Base-by-base conservation (phyloP, 2,797 vertebrate genomes). In the Huso huso region DNA sequence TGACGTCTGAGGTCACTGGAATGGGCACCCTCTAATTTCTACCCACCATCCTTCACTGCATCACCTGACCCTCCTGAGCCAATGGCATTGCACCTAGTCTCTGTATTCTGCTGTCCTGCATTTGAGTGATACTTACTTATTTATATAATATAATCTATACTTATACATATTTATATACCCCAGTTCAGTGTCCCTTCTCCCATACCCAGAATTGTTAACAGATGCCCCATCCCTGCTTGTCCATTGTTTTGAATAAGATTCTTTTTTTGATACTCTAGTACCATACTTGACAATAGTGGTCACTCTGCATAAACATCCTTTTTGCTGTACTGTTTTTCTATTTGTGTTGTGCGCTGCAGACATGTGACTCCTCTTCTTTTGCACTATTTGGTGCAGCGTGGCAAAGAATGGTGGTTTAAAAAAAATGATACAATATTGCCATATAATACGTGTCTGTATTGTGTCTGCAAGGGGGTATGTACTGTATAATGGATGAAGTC, bases 1-100 rank as follows among this genome's bases (percentile, higher is more conserved):
- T 98, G 93, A 98, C 93, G 76, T 96, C 96, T 82, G 96, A 99
- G 92, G 95, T 98, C 90, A 96, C 96, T 84, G 95, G 94, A 91
- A 97, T 97, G 95, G 95, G 93, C 73, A 84, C 93, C 64, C 89
- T 96, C 84, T 97, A 93, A 92, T 81, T 93, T 88, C 87, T 79
- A 82, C 86, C 86, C 81, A 79, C 79, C 81, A 79, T 77, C 86
- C 86, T 84, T 82, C 85, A 83, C 87, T 82, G 84, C 84, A 90
- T 86, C 88, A 88, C 87, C 87, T 79, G 85, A 89, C 88, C 85
- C 87, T 78, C 74, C 87, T 87, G 81, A 90, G 86, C 85, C 81
- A 87, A 85, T 83, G 82, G 81, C 84, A 83, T 87, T 88, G 86
- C 82, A 81, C 80, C 81, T 82, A 79, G 79, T 88, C 78, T 83